phyloP scores from a whole-genome alignment of 2,113 vertebrate genomes.

The Syngnathoides biaculeatus region DNA sequence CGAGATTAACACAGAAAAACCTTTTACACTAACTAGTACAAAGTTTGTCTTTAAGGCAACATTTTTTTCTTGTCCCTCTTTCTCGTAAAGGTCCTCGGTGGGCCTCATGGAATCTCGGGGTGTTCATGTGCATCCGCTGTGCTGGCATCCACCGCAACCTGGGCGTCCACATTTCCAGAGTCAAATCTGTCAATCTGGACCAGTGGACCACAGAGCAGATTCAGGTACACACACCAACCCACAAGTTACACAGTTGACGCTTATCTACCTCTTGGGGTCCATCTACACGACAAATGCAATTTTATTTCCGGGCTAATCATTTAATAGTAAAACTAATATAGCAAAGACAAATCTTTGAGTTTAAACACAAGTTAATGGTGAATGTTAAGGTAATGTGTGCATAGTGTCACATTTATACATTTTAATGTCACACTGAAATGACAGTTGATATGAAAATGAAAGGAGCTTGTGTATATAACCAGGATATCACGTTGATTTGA shows the following conservation, averaged over 20 bases:
- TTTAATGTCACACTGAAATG: neutral
- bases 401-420: neutral
- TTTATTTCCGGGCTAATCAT: neutral
- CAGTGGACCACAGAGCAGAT: slow-evolving; percentile 98
- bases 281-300: neutral
- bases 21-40: neutral
- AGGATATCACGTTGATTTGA: slow-evolving; percentile 22
- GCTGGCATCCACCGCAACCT: slow-evolving; percentile 98
- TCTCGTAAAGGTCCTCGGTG: slow-evolving; percentile 86
- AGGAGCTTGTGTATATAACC: slow-evolving; percentile 8
- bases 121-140: slow-evolving; percentile 99
- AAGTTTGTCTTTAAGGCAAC: slow-evolving; percentile 6
- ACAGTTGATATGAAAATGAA: slow-evolving; percentile 2
- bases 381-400: neutral
- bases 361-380: neutral
- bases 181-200: slow-evolving; percentile 98
- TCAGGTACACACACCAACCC: slow-evolving; percentile 76
- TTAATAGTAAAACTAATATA: too few species aligned
- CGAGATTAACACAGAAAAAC: neutral
- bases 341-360: too few species aligned
- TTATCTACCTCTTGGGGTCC: neutral
- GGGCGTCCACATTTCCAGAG: slow-evolving; percentile 98
- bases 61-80: neutral
- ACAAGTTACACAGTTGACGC: neutral
- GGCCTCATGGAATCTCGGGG: slow-evolving; percentile 98